A percentile compares a stretch with the other conserved stretches of the same genome.
Conservation (phyloP, 2,888 invertebrate genomes). For the Enchytraeus crypticus region DNA sequence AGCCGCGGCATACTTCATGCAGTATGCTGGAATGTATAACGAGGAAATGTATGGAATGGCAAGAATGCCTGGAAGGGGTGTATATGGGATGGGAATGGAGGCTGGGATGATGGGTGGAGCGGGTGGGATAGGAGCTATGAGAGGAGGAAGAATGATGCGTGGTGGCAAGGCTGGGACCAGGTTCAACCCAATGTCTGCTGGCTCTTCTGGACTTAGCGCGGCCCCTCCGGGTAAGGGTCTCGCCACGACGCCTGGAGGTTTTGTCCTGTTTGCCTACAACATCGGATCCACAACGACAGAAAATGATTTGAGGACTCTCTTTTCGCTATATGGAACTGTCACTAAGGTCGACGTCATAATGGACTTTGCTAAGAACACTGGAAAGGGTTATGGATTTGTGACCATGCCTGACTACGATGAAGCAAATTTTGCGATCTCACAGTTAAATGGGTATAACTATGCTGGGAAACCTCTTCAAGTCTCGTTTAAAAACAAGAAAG, state of each 20-base stretch:
- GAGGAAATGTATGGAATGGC: too few species aligned
- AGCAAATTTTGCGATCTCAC: constrained; percentile 45
- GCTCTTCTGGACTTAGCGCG: too few species aligned
- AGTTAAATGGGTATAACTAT: constrained; percentile 43
- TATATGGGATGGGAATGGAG: too few species aligned
- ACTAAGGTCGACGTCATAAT: constrained; percentile 46
- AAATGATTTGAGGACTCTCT: constrained; percentile 43
- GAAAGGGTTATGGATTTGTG: constrained; percentile 49
- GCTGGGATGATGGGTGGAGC: too few species aligned
- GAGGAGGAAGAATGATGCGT: too few species aligned
- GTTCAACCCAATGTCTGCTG: not conserved
- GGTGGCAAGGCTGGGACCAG: not conserved
- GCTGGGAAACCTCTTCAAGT: constrained; percentile 47
- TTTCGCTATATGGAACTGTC: constrained; percentile 46
- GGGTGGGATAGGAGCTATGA: too few species aligned
- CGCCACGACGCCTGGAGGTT: constrained; percentile 6
- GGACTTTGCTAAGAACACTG: constrained; percentile 38
- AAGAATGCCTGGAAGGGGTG: too few species aligned
- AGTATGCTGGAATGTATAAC: too few species aligned
- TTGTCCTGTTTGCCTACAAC: constrained; percentile 47
- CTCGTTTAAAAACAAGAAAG: constrained; percentile 42
- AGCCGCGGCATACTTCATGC: too few species aligned
- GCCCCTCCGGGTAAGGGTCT: too few species aligned
- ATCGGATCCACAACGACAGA: constrained; percentile 48
- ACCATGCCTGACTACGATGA: constrained; percentile 48